phyloP scores from a whole-genome alignment of 2,888 invertebrate genomes.

The Amblyjoppa fuscipennis region DNA sequence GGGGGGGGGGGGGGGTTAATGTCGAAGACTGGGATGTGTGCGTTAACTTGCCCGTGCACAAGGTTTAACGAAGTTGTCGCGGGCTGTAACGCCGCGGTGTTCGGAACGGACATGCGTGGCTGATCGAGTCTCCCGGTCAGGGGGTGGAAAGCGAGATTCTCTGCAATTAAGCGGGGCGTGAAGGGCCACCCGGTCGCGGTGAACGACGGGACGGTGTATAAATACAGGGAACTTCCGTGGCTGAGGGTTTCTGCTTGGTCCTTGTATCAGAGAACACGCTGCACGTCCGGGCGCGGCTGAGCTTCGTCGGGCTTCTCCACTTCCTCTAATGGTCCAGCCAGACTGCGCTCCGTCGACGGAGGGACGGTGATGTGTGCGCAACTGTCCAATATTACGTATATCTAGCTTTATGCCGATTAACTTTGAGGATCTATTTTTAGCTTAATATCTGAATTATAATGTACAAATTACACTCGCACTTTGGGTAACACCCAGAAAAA shows the following conservation, averaged over 20 bases:
- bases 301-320: conserved; percentile 54
- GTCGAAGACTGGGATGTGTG: conserved; percentile 48
- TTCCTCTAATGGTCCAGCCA: conserved; percentile 9
- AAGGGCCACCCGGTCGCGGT: conserved; percentile 15
- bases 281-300: conserved; percentile 17
- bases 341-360: background rate
- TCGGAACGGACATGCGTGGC: conserved; percentile 34
- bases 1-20: conserved; percentile 50
- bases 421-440: too few relatives aligned
- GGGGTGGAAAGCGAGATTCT: conserved; percentile 63
- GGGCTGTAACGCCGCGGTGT: background rate
- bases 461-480: too few relatives aligned
- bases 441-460: too few relatives aligned
- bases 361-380: background rate
- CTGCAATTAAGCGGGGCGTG: conserved; percentile 67
- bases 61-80: conserved; percentile 24
- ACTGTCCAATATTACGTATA: background rate
- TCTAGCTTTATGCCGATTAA: too few relatives aligned
- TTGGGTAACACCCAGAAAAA: too few relatives aligned
- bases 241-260: conserved; percentile 59
- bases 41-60: conserved; percentile 53
- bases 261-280: background rate
- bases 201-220: conserved; percentile 66
- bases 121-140: conserved; percentile 1
- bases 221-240: conserved; percentile 68